These are phyloP conservation scores for Micronisus gabar DNA, from an alignment of 2,113 vertebrate genomes.

Conservation along the genomic window DNA sequence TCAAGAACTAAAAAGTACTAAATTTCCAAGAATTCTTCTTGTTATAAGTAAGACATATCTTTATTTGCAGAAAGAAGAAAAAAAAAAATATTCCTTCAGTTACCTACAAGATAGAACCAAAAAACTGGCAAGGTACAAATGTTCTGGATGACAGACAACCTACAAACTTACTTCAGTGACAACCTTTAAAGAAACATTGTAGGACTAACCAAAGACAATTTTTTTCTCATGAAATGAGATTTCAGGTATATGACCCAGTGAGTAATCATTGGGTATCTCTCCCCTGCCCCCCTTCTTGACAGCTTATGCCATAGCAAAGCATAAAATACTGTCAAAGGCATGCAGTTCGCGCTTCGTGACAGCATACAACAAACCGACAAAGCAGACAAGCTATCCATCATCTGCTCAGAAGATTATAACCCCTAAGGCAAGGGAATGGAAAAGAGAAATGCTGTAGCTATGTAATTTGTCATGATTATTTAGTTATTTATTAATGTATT, in stretches of 20 bases:
- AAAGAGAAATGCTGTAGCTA: not conserved
- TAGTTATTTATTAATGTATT: not conserved
- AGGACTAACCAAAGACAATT: not conserved
- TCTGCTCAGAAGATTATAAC: not conserved
- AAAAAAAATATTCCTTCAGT: not conserved
- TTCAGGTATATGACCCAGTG: not conserved
- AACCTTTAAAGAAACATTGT: not conserved
- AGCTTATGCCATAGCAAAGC: not conserved
- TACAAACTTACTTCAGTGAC: not conserved
- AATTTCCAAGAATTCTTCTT: not conserved
- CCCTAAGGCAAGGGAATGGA: not conserved
- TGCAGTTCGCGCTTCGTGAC: rapidly evolving
- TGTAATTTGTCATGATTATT: conserved; percentile 5
- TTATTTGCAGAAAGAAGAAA: not conserved
- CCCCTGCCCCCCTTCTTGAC: not conserved
- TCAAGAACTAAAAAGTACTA: not conserved
- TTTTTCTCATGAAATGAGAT: not conserved
- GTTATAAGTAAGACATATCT: not conserved
- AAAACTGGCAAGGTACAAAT: not conserved
- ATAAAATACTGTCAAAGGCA: not conserved
- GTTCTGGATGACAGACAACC: not conserved
- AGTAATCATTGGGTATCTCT: rapidly evolving
- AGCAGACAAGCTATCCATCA: not conserved
- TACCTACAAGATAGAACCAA: not conserved
- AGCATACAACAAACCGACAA: not conserved